Conservation (phyloP, 2,113 vertebrate genomes). For the Oreocharis arfaki region DNA sequence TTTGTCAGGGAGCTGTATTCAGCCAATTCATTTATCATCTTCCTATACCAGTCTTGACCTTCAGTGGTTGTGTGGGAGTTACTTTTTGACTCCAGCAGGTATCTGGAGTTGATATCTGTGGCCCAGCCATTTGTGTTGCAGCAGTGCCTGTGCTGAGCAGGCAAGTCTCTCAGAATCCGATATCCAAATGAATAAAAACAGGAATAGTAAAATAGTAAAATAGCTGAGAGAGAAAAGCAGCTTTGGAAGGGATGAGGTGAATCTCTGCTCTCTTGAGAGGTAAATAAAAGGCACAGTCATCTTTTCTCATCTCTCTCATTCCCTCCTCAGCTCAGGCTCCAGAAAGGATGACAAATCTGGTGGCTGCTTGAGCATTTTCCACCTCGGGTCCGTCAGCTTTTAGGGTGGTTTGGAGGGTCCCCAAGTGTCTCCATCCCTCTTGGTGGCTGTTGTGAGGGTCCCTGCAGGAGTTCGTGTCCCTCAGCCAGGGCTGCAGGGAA, state of each 20-base stretch:
- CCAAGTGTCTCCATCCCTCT: background rate
- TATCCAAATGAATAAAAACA: rapidly evolving
- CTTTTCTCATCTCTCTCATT: background rate
- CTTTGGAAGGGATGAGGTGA: background rate
- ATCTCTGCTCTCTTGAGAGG: background rate
- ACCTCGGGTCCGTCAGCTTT: rapidly evolving
- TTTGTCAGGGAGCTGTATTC: background rate
- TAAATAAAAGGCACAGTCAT: background rate
- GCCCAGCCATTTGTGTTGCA: background rate
- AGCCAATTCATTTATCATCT: background rate
- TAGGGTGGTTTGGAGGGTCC: background rate
- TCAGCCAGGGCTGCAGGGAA: background rate
- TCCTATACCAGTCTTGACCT: background rate
- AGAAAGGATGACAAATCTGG: background rate
- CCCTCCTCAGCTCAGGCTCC: rapidly evolving
- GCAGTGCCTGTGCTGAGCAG: background rate
- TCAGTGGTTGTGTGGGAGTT: background rate
- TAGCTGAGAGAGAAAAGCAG: background rate
- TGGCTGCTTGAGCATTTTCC: background rate
- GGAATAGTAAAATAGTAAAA: background rate
- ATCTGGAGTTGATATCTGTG: background rate
- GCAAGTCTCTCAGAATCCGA: background rate
- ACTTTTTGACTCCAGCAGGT: background rate
- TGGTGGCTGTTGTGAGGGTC: background rate
- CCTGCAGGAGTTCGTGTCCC: background rate